Conservation (phyloP, 2,888 invertebrate species). For the Protophormia terraenovae region DNA sequence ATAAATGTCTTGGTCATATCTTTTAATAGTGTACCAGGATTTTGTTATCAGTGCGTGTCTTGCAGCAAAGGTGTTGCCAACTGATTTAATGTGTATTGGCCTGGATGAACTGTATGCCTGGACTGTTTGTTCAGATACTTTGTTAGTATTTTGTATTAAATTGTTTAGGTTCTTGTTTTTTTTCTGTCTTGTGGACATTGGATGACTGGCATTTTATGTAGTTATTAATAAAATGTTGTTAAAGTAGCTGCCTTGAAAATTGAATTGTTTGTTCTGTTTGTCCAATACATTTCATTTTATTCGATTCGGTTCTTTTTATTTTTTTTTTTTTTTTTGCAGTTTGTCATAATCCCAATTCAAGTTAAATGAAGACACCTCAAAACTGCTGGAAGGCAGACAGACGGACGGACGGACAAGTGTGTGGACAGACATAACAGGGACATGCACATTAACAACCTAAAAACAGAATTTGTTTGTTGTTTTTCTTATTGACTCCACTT, state of each 20-base stretch:
- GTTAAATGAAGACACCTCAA: slow-evolving; percentile 35
- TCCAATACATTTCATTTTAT: slow-evolving; percentile 52
- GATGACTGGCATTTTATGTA: slow-evolving; percentile 63
- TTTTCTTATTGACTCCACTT: slow-evolving; percentile 18
- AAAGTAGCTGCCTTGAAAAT: slow-evolving; percentile 68
- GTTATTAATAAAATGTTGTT: slow-evolving; percentile 70
- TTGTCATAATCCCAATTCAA: slow-evolving; percentile 43
- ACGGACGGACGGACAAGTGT: background rate
- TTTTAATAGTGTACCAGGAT: slow-evolving; percentile 50
- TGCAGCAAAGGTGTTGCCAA: slow-evolving; percentile 78
- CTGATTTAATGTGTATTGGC: slow-evolving; percentile 69
- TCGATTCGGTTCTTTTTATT: slow-evolving; percentile 3
- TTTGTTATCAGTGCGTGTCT: slow-evolving; percentile 76
- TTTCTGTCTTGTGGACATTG: slow-evolving; percentile 2
- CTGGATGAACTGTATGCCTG: slow-evolving; percentile 17
- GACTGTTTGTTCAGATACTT: slow-evolving; percentile 23
- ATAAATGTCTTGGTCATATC: slow-evolving; percentile 43
- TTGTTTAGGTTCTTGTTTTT: background rate
- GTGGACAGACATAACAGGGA: slow-evolving; percentile 5
- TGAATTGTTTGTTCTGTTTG: slow-evolving; percentile 55
- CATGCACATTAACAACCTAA: slow-evolving; percentile 50
- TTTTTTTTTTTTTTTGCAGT: background rate
- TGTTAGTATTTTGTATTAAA: slow-evolving; percentile 22
- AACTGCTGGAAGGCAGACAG: slow-evolving; percentile 3
- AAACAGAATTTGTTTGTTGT: background rate